Percentiles rank a stretch among this genome's conserved stretches.
phyloP scores from a whole-genome alignment of 2,888 invertebrate genomes.

The Xestoiulus laeticollis region DNA sequence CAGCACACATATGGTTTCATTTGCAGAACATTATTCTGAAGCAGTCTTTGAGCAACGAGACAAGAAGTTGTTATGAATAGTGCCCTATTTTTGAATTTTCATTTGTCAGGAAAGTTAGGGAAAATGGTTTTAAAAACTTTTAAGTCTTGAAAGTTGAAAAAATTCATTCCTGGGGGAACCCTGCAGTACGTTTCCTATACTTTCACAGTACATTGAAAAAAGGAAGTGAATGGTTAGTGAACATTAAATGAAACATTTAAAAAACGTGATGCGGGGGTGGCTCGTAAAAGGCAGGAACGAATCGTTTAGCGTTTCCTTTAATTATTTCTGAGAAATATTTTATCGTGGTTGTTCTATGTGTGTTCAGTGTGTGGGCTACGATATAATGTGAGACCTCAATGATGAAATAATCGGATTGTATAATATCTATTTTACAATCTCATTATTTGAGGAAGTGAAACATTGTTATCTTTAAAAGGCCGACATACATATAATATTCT shows the following conservation, averaged over 20 bases:
- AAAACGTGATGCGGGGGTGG: constrained; percentile 17
- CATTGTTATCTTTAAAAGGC: constrained; percentile 25
- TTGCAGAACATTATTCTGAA: no score
- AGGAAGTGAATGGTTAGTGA: constrained; percentile 2
- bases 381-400: background rate
- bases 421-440: constrained; percentile 1
- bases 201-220: background rate
- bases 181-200: background rate
- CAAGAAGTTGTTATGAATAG: no score
- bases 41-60: no score
- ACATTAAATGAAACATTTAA: constrained; percentile 7
- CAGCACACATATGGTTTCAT: no score
- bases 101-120: no score
- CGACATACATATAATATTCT: background rate
- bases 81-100: no score
- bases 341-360: background rate
- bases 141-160: no score
- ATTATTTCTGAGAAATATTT: constrained; percentile 15
- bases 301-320: constrained; percentile 4
- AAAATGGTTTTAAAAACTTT: no score
- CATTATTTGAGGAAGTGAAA: constrained; percentile 24
- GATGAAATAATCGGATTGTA: constrained; percentile 28
- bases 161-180: no score
- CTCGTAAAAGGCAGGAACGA: constrained; percentile 24
- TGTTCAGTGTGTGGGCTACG: constrained; percentile 5